phyloP scores from a whole-genome alignment of 2,888 invertebrate genomes.

The Lathronympha strigana region DNA sequence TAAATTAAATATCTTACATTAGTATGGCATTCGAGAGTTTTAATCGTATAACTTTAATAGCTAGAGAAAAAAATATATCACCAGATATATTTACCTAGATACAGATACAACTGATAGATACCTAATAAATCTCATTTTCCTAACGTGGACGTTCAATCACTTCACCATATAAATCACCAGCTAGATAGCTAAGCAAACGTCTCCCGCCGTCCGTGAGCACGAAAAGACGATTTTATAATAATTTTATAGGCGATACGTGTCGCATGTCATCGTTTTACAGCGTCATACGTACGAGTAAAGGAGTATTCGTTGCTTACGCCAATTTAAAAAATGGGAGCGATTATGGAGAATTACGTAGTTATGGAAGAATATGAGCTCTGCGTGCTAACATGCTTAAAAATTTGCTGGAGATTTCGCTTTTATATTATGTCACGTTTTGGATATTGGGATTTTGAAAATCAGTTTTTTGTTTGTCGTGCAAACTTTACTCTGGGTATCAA shows the following conservation, averaged over 20 bases:
- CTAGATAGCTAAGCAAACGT: slow-evolving; percentile 3
- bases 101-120: no score
- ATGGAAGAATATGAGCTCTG: neutral
- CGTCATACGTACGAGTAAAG: neutral
- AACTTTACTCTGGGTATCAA: no score
- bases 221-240: slow-evolving; percentile 18
- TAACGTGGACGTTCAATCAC: slow-evolving; percentile 1
- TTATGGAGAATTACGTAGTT: slow-evolving; percentile 6
- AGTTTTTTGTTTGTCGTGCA: no score
- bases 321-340: neutral
- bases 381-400: neutral
- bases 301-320: neutral
- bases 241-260: slow-evolving; percentile 23
- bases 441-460: no score
- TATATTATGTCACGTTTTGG: neutral
- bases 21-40: no score
- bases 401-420: no score
- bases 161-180: slow-evolving; percentile 10
- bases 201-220: slow-evolving; percentile 1
- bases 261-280: neutral
- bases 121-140: slow-evolving; percentile 1
- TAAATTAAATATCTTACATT: no score
- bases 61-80: no score
- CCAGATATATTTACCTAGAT: no score
- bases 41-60: no score